A percentile compares a stretch with the other conserved stretches of the same genome.
Evolutionary conservation across 2,888 invertebrate species (phyloP).

Genomic region (Hirtodrosophila duncani): DNA sequence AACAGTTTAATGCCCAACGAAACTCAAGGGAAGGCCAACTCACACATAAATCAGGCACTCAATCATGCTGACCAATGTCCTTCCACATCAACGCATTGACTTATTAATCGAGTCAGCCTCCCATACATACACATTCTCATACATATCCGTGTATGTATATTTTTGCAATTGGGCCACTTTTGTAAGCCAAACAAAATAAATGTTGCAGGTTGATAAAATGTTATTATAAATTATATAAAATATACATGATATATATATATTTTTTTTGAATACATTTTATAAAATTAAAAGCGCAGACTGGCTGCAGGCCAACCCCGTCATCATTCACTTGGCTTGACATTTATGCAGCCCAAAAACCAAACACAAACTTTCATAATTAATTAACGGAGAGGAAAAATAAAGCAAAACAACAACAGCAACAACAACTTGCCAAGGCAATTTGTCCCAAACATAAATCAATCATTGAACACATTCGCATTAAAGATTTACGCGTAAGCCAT

Average conservation of each 20-base stretch:
- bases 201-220: slow-evolving; percentile 37
- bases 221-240: slow-evolving; percentile 27
- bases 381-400: slow-evolving; percentile 34
- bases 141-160: too few relatives aligned
- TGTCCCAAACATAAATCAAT: slow-evolving; percentile 59
- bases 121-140: not conserved
- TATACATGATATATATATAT: slow-evolving; percentile 62
- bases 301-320: slow-evolving; percentile 19
- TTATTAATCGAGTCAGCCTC: slow-evolving; percentile 52
- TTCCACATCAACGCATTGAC: slow-evolving; percentile 52
- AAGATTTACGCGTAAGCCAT: slow-evolving; percentile 36
- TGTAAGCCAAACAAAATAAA: slow-evolving; percentile 45
- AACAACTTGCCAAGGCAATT: too few relatives aligned
- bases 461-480: slow-evolving; percentile 49
- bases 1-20: slow-evolving; percentile 16
- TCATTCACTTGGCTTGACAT: slow-evolving; percentile 61
- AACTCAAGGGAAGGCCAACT: slow-evolving; percentile 15
- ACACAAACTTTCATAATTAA: slow-evolving; percentile 66
- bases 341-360: slow-evolving; percentile 41
- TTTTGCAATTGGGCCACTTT: slow-evolving; percentile 56
- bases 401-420: not conserved
- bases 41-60: slow-evolving; percentile 47
- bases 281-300: slow-evolving; percentile 4
- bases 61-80: slow-evolving; percentile 46
- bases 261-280: slow-evolving; percentile 32